Evolutionary conservation across 2,797 vertebrate genomes (phyloP).

Genomic region (Gymnothorax javanicus): DNA sequence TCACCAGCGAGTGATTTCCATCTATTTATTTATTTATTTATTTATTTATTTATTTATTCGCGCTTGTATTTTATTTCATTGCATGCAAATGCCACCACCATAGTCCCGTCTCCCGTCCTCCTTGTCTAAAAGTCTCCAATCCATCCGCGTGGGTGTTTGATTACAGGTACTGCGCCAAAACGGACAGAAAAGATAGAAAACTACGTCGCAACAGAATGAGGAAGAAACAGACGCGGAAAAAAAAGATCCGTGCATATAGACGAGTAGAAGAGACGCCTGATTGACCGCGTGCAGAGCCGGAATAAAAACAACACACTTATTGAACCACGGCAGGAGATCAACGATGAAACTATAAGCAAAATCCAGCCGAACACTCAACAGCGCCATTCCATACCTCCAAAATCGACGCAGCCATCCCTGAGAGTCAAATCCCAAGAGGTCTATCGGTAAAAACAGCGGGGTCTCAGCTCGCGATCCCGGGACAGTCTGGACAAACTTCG

Average conservation of each 20-base stretch:
- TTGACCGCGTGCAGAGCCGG: not conserved
- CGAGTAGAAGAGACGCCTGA: not conserved
- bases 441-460: conserved; percentile 59
- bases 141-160: not conserved
- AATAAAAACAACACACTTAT: not conserved
- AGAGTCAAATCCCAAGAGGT: conserved; percentile 77
- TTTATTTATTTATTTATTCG: too few relatives aligned
- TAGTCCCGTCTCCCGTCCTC: not conserved
- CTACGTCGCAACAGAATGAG: not conserved
- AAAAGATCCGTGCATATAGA: not conserved
- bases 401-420: conserved; percentile 90
- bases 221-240: not conserved
- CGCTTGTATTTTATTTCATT: too few relatives aligned
- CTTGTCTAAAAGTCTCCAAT: not conserved
- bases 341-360: not conserved
- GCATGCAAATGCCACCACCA: too few relatives aligned
- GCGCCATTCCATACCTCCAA: conserved; percentile 81
- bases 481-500: conserved; percentile 72
- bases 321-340: not conserved
- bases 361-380: not conserved
- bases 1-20: too few relatives aligned
- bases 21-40: too few relatives aligned
- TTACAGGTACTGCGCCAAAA: too few relatives aligned
- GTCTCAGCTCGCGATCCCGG: conserved; percentile 69
- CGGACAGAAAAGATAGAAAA: not conserved